These are phyloP conservation scores for Zaprionus davidi DNA, from an alignment of 1,140 invertebrate genomes.

Conservation along the genomic window DNA sequence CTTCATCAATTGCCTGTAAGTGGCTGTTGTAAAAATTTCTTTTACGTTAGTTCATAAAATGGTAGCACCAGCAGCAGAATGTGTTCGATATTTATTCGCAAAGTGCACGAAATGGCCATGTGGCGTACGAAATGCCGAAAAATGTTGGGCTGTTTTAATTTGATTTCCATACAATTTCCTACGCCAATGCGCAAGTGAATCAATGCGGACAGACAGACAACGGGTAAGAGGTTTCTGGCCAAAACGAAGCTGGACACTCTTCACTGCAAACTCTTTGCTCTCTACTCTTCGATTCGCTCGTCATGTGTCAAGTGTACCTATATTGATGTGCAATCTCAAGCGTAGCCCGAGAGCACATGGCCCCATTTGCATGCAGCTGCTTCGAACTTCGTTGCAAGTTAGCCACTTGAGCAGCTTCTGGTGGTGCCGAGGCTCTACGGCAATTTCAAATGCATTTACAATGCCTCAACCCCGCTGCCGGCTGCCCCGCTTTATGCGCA, in stretches of 20 bases:
- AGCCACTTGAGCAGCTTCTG: constrained; percentile 37
- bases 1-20: constrained; percentile 68
- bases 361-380: constrained; percentile 63
- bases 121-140: constrained; percentile 7
- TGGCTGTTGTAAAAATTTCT: constrained; percentile 59
- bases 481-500: constrained; percentile 43
- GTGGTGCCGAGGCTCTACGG: constrained; percentile 21
- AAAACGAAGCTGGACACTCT: constrained; percentile 6
- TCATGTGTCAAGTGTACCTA: constrained; percentile 73
- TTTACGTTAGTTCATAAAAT: constrained; percentile 50
- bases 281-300: constrained; percentile 15
- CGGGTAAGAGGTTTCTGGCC: background rate
- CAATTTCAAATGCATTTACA: constrained; percentile 73
- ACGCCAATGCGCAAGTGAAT: constrained; percentile 55
- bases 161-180: constrained; percentile 19
- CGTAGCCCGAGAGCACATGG: constrained; percentile 43
- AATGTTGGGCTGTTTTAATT: constrained; percentile 25
- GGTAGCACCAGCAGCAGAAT: background rate
- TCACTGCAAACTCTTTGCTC: too few relatives aligned
- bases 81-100: constrained; percentile 5
- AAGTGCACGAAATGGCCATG: constrained; percentile 4
- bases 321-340: constrained; percentile 75
- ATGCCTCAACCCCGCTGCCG: constrained; percentile 41
- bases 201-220: constrained; percentile 37
- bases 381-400: constrained; percentile 24